Conservation (phyloP, 2,797 vertebrate genomes). For the Sternotherus odoratus region DNA sequence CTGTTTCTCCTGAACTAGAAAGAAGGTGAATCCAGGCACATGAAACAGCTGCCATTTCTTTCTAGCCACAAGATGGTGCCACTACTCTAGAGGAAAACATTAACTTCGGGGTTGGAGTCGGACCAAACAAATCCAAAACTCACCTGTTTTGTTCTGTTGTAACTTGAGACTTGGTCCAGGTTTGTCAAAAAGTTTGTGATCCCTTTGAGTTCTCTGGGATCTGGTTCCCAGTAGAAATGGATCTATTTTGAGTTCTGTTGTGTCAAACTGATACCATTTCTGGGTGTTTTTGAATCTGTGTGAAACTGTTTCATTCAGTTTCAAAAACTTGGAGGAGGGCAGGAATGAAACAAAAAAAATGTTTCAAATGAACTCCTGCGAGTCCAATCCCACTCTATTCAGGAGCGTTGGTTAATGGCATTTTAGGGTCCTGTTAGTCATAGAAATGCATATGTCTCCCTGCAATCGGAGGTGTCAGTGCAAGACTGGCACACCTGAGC, state of each 20-base stretch:
- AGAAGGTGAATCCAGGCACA: neutral
- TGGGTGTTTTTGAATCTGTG: neutral
- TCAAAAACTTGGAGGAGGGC: neutral
- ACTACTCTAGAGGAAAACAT: conserved; percentile 40
- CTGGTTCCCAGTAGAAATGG: neutral
- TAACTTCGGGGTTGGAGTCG: too few relatives aligned
- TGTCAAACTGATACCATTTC: neutral
- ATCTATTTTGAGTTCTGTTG: neutral
- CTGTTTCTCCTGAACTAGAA: neutral
- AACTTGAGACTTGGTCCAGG: neutral
- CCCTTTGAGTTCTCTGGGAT: neutral
- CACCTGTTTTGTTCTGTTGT: neutral
- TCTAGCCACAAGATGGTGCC: conserved; percentile 69
- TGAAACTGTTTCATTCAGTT: neutral
- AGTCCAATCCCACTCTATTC: neutral
- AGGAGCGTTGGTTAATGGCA: neutral
- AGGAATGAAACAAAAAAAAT: neutral
- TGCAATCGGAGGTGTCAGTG: neutral
- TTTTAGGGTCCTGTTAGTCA: neutral
- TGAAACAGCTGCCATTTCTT: neutral
- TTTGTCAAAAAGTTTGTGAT: neutral
- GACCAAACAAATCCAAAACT: neutral
- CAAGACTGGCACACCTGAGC: neutral
- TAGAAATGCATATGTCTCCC: neutral
- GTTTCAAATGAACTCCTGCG: neutral